A percentile compares a stretch with the other conserved stretches of the same genome.
Conservation (phyloP, 1,140 invertebrate species). For the Tetramorium parvispinum region DNA sequence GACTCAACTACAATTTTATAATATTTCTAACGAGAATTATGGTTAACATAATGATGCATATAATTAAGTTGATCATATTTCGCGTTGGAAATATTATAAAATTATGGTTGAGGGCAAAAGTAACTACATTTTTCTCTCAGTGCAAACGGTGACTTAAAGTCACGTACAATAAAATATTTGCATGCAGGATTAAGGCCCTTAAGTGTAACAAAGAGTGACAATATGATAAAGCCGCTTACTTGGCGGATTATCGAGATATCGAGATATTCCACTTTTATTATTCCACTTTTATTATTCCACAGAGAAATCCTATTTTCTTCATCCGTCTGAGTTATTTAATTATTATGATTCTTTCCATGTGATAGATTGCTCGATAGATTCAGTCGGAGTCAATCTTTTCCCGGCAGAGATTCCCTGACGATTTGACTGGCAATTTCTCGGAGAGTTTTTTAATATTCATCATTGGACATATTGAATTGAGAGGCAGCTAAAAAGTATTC, state of each 20-base stretch:
- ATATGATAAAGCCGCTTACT: neutral
- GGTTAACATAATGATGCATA: too few relatives aligned
- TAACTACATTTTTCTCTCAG: too few relatives aligned
- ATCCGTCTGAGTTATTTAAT: neutral
- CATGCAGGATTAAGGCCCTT: neutral
- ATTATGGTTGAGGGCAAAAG: too few relatives aligned
- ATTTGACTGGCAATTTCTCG: neutral
- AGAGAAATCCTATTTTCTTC: neutral
- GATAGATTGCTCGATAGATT: neutral
- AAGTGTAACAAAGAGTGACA: neutral
- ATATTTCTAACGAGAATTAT: too few relatives aligned
- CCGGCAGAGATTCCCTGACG: neutral
- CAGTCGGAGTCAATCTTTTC: neutral
- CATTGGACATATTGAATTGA: neutral
- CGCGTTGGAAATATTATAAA: too few relatives aligned
- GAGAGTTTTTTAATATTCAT: constrained; percentile 24
- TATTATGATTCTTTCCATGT: neutral
- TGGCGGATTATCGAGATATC: neutral
- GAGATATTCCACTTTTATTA: neutral
- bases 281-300: neutral
- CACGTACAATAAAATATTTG: neutral
- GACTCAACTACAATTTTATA: too few relatives aligned
- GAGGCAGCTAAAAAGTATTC: constrained; percentile 30
- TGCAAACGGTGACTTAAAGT: neutral
- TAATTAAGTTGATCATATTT: too few relatives aligned